Base-by-base conservation (phyloP, 2,888 invertebrate species). In the Eurois occulta region DNA sequence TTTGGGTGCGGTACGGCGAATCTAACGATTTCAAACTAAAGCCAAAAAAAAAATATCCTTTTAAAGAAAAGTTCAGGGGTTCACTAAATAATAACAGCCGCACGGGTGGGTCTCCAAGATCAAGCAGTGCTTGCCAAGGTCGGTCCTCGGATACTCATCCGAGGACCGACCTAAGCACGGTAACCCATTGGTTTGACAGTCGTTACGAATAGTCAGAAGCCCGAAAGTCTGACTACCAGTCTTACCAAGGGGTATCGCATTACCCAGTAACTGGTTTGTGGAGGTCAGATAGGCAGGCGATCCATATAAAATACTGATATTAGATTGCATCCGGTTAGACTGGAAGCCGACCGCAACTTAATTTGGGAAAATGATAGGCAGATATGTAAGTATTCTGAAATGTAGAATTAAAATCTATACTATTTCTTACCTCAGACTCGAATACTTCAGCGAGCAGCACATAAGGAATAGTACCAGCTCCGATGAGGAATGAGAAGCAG, bases 401-500 rank as follows among this genome's bases (percentile, higher is more conserved):
- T 58, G 58, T 28, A 28, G 16, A 58, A 58, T 28, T 16, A 16
- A 28, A 58, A 58, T 16, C 28, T 28, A 58, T 18, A 28, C 10
- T 18, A 64, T 24, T n/a, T 41, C 65, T 65, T 41, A 95, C 95
- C 92, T 95, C 94, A 46, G 95, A 89, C 21, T 91, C 84, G 84
- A 95, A 95, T 0, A 91, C 91, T 69, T 95, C 95, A 32, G 95
- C 92, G 11, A 95, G 35, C 21, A 95, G 85, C 1, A 94, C 91
- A 52, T 94, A 94, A 0, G 94, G 94, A 2, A 97, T 91, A 2
- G 92, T 94, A 0, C 96, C 96, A 32, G 94, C 94, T 7, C 97
- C 97, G 0, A 93, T 86, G 85, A 94, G 94, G 88, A 95, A 96
- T 6, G 91, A 90, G 85, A 95, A 94, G 76, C 96, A 95, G 90